A percentile compares a stretch with the other conserved stretches of the same genome.
Evolutionary conservation across 2,888 invertebrate genomes (phyloP).

Genomic region (Mycalesis mineus): DNA sequence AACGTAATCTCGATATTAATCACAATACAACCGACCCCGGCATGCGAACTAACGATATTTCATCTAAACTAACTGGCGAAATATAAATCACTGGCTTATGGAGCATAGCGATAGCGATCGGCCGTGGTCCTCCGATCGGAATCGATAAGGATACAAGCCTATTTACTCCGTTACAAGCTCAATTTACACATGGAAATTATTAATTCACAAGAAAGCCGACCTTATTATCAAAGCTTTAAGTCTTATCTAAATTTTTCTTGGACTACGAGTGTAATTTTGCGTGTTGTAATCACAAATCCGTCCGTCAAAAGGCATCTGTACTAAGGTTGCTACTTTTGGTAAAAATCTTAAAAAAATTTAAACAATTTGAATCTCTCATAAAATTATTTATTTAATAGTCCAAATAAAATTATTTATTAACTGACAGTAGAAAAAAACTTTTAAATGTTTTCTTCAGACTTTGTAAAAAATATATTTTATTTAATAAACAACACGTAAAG

Average conservation of each 20-base stretch:
- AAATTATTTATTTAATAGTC: no score
- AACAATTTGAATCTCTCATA: no score
- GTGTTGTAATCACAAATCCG: slow-evolving; percentile 30
- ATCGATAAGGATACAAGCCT: slow-evolving; percentile 42
- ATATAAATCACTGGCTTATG: slow-evolving; percentile 42
- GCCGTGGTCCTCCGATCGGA: slow-evolving; percentile 35
- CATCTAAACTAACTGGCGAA: slow-evolving; percentile 32
- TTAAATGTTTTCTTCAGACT: no score
- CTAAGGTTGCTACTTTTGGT: neutral
- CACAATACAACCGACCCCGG: slow-evolving; percentile 29
- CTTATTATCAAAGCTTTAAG: slow-evolving; percentile 4
- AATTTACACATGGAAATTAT: neutral
- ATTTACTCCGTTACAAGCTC: slow-evolving; percentile 28
- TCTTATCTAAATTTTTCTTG: neutral
- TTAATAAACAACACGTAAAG: no score
- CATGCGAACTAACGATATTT: slow-evolving; percentile 45
- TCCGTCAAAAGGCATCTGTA: slow-evolving; percentile 12
- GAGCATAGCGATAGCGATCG: slow-evolving; percentile 45
- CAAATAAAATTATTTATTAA: no score
- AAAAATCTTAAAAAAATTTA: neutral
- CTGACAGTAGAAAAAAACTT: no score
- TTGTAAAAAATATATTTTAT: no score
- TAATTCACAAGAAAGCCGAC: slow-evolving; percentile 1
- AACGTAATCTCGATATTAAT: slow-evolving; percentile 36
- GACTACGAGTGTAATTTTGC: slow-evolving; percentile 19